These are phyloP conservation scores for Reinhardtius hippoglossoides DNA, from an alignment of 2,113 vertebrate genomes.

Conservation along the genomic window DNA sequence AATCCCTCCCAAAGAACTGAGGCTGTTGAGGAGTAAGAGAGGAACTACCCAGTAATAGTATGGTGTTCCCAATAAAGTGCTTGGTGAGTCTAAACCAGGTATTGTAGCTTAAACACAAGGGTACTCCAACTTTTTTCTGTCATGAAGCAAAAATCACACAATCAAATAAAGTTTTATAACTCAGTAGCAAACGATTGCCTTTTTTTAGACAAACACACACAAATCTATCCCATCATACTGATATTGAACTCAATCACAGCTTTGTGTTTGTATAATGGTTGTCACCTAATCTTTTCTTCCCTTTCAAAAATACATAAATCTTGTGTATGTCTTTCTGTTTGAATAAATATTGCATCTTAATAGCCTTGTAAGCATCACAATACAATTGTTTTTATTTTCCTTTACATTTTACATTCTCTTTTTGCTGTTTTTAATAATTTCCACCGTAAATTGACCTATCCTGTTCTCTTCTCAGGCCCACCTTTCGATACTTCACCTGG, in stretches of 20 bases:
- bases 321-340: not conserved
- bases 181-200: not conserved
- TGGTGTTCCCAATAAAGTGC: too few species aligned
- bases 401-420: not conserved
- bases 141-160: too few species aligned
- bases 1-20: too few species aligned
- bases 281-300: not conserved
- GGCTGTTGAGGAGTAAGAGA: too few species aligned
- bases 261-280: not conserved
- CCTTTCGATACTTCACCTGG: constrained; percentile 93
- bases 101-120: too few species aligned
- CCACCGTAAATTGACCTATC: not conserved
- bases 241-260: too few species aligned
- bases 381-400: not conserved
- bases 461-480: constrained; percentile 82
- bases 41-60: too few species aligned
- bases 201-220: not conserved
- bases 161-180: too few species aligned
- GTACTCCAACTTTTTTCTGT: too few species aligned
- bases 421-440: not conserved
- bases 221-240: not conserved
- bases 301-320: not conserved
- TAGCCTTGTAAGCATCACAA: not conserved
- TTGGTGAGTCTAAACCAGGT: too few species aligned
- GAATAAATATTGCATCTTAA: not conserved